Percentiles rank a stretch among this genome's conserved stretches.
Conservation (phyloP, 2,797 vertebrate genomes). For the Gastrophryne carolinensis region DNA sequence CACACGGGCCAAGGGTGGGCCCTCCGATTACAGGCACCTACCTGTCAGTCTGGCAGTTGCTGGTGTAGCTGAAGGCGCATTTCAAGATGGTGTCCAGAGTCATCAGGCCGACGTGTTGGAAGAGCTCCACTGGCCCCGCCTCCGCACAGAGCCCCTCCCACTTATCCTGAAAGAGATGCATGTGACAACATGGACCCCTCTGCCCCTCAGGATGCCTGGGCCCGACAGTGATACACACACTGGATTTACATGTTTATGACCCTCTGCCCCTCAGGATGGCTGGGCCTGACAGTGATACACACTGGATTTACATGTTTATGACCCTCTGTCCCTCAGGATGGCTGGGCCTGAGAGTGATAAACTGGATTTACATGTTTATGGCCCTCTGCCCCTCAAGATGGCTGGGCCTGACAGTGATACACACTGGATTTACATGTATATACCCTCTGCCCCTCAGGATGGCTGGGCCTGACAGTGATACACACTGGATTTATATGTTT, state of each 20-base stretch:
- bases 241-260: neutral
- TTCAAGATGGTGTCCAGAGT: slow-evolving; percentile 81
- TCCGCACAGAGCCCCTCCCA: slow-evolving; percentile 45
- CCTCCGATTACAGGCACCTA: slow-evolving; percentile 49
- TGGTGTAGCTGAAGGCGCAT: slow-evolving; percentile 77
- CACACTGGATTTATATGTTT: neutral
- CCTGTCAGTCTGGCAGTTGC: slow-evolving; percentile 74
- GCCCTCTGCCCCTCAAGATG: too few relatives aligned
- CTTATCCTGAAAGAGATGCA: slow-evolving; percentile 49
- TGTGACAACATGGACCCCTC: neutral
- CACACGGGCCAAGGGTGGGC: too few relatives aligned
- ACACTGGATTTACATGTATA: too few relatives aligned
- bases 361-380: neutral
- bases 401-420: too few relatives aligned
- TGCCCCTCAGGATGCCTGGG: neutral
- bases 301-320: too few relatives aligned
- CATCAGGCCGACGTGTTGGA: slow-evolving; percentile 77
- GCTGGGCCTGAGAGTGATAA: too few relatives aligned
- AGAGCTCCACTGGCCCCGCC: slow-evolving; percentile 73
- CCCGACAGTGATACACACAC: neutral
- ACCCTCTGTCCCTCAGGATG: too few relatives aligned
- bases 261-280: too few relatives aligned
- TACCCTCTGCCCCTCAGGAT: too few relatives aligned
- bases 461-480: too few relatives aligned
- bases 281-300: too few relatives aligned